Percentiles rank a stretch among this genome's conserved stretches.
Conservation (phyloP, 2,888 invertebrate genomes). For the Tipula unca region DNA sequence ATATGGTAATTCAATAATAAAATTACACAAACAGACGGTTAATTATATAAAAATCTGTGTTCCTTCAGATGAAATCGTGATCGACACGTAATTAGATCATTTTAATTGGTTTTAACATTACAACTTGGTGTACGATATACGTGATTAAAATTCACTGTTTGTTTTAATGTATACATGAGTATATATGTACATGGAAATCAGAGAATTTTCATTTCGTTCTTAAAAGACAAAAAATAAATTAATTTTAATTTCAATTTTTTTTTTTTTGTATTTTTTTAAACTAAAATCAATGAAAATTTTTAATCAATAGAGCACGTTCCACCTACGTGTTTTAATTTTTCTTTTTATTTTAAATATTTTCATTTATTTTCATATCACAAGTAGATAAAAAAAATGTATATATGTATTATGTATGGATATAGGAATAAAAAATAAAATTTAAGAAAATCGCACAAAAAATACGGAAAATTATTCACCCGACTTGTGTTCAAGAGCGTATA, state of each 20-base stretch:
- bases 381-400: neutral
- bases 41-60: neutral
- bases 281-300: neutral
- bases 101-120: neutral
- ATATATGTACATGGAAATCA: neutral
- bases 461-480: neutral
- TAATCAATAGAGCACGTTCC: neutral
- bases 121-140: neutral
- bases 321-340: neutral
- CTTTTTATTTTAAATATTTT: neutral
- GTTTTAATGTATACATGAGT: neutral
- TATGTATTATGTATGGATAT: neutral
- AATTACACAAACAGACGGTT: neutral
- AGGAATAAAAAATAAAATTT: neutral
- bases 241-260: neutral
- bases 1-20: neutral
- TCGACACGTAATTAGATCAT: constrained; percentile 8
- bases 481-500: neutral
- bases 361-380: neutral
- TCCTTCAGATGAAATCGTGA: neutral
- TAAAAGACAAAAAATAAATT: neutral
- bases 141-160: neutral
- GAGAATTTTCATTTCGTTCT: neutral
- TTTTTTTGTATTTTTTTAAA: neutral
- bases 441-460: neutral